Evolutionary conservation across 2,113 vertebrate species (phyloP), one percentile per base, ranked within the genome.

Genomic region (Microtus montanus): DNA sequence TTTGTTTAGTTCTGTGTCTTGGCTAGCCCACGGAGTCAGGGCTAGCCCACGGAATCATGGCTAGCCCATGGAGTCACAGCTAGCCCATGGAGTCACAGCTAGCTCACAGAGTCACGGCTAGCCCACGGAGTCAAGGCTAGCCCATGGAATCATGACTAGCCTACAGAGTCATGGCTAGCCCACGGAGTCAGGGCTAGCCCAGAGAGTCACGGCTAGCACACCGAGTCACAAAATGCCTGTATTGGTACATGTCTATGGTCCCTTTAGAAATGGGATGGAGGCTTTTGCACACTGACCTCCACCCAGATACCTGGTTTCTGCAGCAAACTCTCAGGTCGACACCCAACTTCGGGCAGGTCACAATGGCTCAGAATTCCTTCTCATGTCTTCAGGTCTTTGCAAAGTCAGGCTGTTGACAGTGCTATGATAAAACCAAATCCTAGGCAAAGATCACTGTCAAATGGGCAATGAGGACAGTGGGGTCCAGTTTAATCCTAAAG

Each of bases 171-270:
- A 54, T 0, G 13, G 14, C 52, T 54, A 54, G 52, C 52, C 52
- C 0, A 54, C 3, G 1, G 4, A 54, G 52, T 54, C 52, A 54
- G 0, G 14, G 52, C 52, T 54, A 54, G 52, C 14, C 52, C 52
- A 17, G 0, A 1, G 52, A 54, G 52, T 54, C 14, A 54, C 0
- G 52, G 52, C 52, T 17, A 54, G 52, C 52, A 14, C 14, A 54
- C 4, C 2, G 14, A 54, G 77, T 49, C 26, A 30, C 8, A n/a
- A 89, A 77, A 83, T 49, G 5, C 89, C 71, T 80, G 28, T 9
- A 79, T 17, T 2, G 12, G 30, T 5, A 70, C 3, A 2, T 28
- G 15, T 13, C 12, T 5, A 5, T 0, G 7, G 44, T 8, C 54
- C 49, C 41, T 77, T 41, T 38, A 68, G 77, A 68, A 80, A 63